Evolutionary conservation across 2,797 vertebrate species (phyloP), one percentile per base, ranked within the genome.

Genomic region (Decapterus maruadsi): DNA sequence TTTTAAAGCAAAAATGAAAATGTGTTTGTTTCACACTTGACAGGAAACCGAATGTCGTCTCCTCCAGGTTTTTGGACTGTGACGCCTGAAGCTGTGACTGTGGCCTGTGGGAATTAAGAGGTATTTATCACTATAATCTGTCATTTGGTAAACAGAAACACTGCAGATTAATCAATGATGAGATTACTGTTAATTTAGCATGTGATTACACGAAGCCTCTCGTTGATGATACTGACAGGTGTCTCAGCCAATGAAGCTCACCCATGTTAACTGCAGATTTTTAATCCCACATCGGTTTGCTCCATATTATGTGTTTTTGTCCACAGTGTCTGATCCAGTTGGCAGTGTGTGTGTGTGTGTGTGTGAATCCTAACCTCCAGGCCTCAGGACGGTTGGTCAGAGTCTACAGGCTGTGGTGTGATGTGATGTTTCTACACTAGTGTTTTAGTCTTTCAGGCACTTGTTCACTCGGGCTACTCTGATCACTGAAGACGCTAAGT

Each of bases 371-470:
- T 53, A 13, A 5, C 6, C 11, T 51, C n/a, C 16, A 4, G 7
- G 10, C 43, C 31, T 68, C 29, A 62, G 16, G 8, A 36, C 10
- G 42, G 31, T 34, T 34, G 31, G 31, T 34, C 31, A 34, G 4
- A 34, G 6, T 34, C 31, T 34, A 5, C 31, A 34, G 31, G 31
- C 31, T 5, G 31, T 34, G n/a, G 26, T 26, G 26, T 26, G 26
- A 17, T 17, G 8, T 2, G n/a, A 57, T 12, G 43, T 71, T 20
- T 36, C 46, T 8, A 42, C 61, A 29, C 68, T 26, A 72, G 57
- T 22, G 0, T 38, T 53, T 53, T 26, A 0, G 4, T 60, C 62
- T 48, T 69, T 63, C 79, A 85, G 83, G 76, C 79, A 76, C 78
- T 81, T 77, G 54, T 68, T 78, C 62, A 43, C 34, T 9, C 17